Conservation (phyloP, 2,888 invertebrate species). For the Nebria salina region DNA sequence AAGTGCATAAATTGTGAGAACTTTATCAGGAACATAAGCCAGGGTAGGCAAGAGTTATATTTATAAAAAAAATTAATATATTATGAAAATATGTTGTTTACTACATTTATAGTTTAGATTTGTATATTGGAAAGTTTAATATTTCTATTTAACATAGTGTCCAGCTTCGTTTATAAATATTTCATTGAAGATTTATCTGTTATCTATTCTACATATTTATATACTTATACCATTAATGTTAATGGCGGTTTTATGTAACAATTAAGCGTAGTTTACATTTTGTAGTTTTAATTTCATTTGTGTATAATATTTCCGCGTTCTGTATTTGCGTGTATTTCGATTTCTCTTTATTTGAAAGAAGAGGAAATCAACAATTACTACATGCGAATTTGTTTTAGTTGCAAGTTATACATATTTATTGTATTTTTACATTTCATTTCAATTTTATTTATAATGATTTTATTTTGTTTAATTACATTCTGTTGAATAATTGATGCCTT, state of each 20-base stretch:
- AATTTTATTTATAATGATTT: conserved; percentile 13
- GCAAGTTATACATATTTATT: conserved; percentile 1
- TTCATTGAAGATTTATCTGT: conserved; percentile 35
- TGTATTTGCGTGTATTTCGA: not conserved
- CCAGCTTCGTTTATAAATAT: conserved; percentile 30
- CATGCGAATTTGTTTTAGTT: not conserved
- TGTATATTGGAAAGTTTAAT: conserved; percentile 47
- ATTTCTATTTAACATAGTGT: conserved; percentile 43
- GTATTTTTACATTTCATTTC: not conserved
- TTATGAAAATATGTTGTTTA: conserved; percentile 44
- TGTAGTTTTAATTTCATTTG: not conserved
- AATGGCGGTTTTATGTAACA: not conserved
- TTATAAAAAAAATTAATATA: conserved; percentile 47
- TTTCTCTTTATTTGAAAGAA: not conserved
- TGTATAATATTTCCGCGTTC: not conserved
- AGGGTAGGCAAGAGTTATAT: conserved; percentile 47
- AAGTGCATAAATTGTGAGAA: conserved; percentile 35
- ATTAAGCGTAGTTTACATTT: not conserved
- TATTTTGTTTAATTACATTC: conserved; percentile 21
- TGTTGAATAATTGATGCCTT: conserved; percentile 42
- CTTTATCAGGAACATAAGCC: conserved; percentile 44
- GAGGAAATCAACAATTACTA: not conserved
- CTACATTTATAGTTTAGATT: conserved; percentile 46
- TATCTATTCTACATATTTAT: conserved; percentile 29
- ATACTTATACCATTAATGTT: conserved; percentile 21